Evolutionary conservation across 2,888 invertebrate species (phyloP).

Genomic region (Corythucha ciliata): DNA sequence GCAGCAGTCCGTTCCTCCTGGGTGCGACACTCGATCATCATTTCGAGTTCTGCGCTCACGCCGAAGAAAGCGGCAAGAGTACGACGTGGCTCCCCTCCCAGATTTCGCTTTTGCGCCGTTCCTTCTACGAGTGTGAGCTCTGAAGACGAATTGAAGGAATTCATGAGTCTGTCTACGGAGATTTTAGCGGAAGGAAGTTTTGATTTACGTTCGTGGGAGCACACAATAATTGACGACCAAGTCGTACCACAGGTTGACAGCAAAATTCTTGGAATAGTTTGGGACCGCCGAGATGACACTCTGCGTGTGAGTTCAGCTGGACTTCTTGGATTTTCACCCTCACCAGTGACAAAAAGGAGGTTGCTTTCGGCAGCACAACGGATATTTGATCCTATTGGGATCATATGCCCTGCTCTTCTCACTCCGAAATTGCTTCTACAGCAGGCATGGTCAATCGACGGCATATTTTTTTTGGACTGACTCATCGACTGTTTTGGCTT

Average conservation of each 20-base stretch:
- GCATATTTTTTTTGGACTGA: conserved; percentile 20
- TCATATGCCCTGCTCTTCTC: conserved; percentile 8
- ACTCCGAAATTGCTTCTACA: conserved; percentile 16
- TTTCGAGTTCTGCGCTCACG: too few species aligned
- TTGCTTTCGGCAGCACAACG: conserved; percentile 12
- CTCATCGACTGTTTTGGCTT: conserved; percentile 18
- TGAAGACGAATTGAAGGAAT: conserved; percentile 7
- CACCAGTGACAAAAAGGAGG: conserved; percentile 7
- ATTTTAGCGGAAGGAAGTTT: conserved; percentile 8
- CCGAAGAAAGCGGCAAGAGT: too few species aligned
- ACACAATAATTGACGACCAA: too few species aligned
- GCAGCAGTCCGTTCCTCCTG: conserved; percentile 19
- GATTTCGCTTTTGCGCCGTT: conserved; percentile 24
- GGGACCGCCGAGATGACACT: too few species aligned
- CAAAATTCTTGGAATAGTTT: too few species aligned
- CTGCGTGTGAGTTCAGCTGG: too few species aligned
- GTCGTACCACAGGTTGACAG: too few species aligned
- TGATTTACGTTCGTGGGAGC: conserved; percentile 18
- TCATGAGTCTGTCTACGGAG: conserved; percentile 8
- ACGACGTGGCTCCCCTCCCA: too few species aligned
- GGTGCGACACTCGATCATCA: conserved; percentile 18
- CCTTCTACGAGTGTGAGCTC: conserved; percentile 4
- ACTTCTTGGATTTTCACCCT: too few species aligned
- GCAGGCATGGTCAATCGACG: conserved; percentile 15
- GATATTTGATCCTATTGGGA: conserved; percentile 17